A percentile compares a stretch with the other conserved stretches of the same genome.
phyloP scores from a whole-genome alignment of 2,113 vertebrate genomes.

The Melanotaenia duboulayi region DNA sequence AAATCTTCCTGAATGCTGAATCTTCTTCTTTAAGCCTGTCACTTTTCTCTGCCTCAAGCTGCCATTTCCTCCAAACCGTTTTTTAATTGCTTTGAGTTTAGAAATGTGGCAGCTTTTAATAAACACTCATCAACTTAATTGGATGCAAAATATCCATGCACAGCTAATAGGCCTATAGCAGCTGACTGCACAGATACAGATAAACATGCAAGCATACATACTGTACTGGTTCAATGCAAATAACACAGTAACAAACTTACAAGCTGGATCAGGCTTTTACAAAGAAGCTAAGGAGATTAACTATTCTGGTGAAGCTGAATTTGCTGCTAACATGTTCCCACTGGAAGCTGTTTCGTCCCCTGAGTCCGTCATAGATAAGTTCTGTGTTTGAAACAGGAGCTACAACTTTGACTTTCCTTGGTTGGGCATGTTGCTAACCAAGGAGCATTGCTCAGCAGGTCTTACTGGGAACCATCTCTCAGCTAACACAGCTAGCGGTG shows the following conservation, averaged over 20 bases:
- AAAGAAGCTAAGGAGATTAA: conserved; percentile 18
- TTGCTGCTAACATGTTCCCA: neutral
- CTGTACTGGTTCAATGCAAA: conserved; percentile 1
- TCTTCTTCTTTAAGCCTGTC: conserved; percentile 5
- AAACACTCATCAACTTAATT: conserved; percentile 61
- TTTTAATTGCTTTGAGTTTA: conserved; percentile 63
- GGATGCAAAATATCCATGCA: conserved; percentile 46
- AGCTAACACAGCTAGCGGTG: neutral
- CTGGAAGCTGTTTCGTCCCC: neutral
- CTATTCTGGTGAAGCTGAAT: conserved; percentile 20
- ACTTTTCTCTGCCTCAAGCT: conserved; percentile 13
- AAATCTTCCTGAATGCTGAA: conserved; percentile 7
- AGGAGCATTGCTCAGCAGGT: conserved; percentile 21
- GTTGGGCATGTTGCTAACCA: conserved; percentile 2
- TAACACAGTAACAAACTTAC: neutral
- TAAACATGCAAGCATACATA: neutral
- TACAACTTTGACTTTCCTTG: neutral
- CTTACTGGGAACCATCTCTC: conserved; percentile 6
- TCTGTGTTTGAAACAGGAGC: neutral
- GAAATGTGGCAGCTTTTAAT: conserved; percentile 50
- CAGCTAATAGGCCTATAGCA: conserved; percentile 9
- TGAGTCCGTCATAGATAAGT: conserved; percentile 19
- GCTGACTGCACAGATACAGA: conserved; percentile 25
- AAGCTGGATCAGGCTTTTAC: conserved; percentile 17
- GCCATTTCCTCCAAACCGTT: conserved; percentile 25